These are phyloP conservation scores for Fissipunctia ypsillon DNA, from an alignment of 2,888 invertebrate genomes.

Conservation along the genomic window DNA sequence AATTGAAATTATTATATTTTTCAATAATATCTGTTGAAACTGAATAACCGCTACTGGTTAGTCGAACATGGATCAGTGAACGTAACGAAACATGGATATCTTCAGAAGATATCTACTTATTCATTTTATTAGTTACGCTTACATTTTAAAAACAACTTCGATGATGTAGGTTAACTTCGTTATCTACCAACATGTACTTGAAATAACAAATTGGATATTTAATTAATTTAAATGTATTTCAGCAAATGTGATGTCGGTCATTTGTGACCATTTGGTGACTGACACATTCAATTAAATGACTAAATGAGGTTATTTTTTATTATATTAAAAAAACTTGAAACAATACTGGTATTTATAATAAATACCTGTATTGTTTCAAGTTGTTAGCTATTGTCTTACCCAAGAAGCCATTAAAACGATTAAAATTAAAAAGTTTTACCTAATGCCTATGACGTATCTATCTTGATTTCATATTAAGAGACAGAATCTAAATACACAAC, in stretches of 20 bases:
- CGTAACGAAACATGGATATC: not conserved
- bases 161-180: slow-evolving; percentile 37
- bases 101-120: not conserved
- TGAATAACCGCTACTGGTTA: not conserved
- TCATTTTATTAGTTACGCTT: not conserved
- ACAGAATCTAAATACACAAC: too few relatives aligned
- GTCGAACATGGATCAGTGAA: not conserved
- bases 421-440: too few relatives aligned
- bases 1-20: not conserved
- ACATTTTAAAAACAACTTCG: slow-evolving; percentile 12
- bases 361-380: too few relatives aligned
- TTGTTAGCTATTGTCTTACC: too few relatives aligned
- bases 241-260: slow-evolving; percentile 9
- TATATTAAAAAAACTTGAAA: too few relatives aligned
- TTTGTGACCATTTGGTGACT: too few relatives aligned
- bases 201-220: slow-evolving; percentile 15
- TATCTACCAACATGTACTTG: slow-evolving; percentile 43
- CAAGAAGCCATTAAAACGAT: too few relatives aligned
- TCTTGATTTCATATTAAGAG: not conserved
- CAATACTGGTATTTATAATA: too few relatives aligned
- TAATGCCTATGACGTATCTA: too few relatives aligned
- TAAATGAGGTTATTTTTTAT: not conserved
- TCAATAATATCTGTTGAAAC: not conserved
- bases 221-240: slow-evolving; percentile 17
- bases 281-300: not conserved